These are phyloP conservation scores for Melanotaenia maccullochi DNA, from an alignment of 2,797 vertebrate species.

Conservation along the genomic window DNA sequence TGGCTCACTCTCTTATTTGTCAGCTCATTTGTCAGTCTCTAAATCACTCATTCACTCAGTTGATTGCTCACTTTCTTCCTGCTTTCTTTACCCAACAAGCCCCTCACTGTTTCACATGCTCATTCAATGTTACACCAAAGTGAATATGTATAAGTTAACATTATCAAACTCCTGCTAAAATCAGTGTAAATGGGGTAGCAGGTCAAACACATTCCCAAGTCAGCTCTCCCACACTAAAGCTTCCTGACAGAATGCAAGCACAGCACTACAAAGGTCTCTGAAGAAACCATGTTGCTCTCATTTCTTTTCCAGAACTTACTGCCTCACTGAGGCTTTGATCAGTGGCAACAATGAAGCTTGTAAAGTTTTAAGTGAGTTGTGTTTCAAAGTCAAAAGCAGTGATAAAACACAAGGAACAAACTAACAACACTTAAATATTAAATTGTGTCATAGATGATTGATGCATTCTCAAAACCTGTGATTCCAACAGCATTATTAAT, in stretches of 20 bases:
- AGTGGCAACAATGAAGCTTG: slow-evolving; percentile 31
- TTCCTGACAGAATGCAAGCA: slow-evolving; percentile 53
- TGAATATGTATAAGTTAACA: slow-evolving; percentile 30
- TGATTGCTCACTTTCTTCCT: neutral
- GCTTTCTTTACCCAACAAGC: neutral
- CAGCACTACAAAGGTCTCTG: slow-evolving; percentile 39
- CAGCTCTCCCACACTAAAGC: slow-evolving; percentile 30
- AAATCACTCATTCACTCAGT: neutral
- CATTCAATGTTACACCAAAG: slow-evolving; percentile 18
- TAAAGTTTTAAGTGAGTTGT: slow-evolving; percentile 15
- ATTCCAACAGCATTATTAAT: neutral
- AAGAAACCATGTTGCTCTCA: slow-evolving; percentile 42
- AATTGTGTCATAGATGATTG: neutral
- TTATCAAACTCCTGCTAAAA: slow-evolving; percentile 30
- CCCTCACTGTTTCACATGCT: slow-evolving; percentile 1
- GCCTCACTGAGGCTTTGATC: slow-evolving; percentile 58
- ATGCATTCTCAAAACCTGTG: neutral
- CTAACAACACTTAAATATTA: neutral
- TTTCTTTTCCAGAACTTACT: slow-evolving; percentile 29
- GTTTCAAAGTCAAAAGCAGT: slow-evolving; percentile 7
- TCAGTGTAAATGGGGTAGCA: slow-evolving; percentile 62
- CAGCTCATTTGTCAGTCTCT: neutral
- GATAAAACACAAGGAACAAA: slow-evolving; percentile 19
- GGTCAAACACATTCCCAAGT: slow-evolving; percentile 63
- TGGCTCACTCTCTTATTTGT: neutral